A percentile compares a stretch with the other conserved stretches of the same genome.
phyloP scores from a whole-genome alignment of 2,888 invertebrate species.

The Hemicrepidius hirtus region DNA sequence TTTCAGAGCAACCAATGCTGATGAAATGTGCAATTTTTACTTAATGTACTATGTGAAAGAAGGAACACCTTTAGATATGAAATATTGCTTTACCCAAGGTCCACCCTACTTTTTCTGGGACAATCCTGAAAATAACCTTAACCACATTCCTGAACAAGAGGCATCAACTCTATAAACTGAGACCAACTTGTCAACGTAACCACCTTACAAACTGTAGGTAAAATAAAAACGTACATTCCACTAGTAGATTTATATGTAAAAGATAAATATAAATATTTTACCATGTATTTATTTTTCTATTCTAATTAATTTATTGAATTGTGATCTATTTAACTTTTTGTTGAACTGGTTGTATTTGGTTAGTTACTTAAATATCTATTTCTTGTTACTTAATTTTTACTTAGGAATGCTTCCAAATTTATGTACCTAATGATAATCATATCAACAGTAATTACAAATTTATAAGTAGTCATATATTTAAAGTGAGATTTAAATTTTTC shows the following conservation, averaged over 20 bases:
- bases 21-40: slow-evolving; percentile 98
- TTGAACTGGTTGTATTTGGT: slow-evolving; percentile 15
- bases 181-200: slow-evolving; percentile 33
- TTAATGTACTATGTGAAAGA: slow-evolving; percentile 93
- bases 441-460: slow-evolving; percentile 28
- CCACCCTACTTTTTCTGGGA: slow-evolving; percentile 92
- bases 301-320: slow-evolving; percentile 5
- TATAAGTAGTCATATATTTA: slow-evolving; percentile 18
- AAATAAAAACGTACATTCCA: slow-evolving; percentile 41
- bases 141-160: slow-evolving; percentile 84
- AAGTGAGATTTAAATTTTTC: slow-evolving; percentile 17
- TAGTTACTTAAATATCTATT: slow-evolving; percentile 6
- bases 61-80: slow-evolving; percentile 82
- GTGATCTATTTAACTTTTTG: slow-evolving; percentile 14
- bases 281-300: slow-evolving; percentile 24
- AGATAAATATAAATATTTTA: slow-evolving; percentile 12
- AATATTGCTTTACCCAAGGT: slow-evolving; percentile 89
- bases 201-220: slow-evolving; percentile 1
- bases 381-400: slow-evolving; percentile 9
- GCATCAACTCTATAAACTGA: slow-evolving; percentile 75
- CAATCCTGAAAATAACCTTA: slow-evolving; percentile 77
- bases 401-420: slow-evolving; percentile 7
- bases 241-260: slow-evolving; percentile 29
- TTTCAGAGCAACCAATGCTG: slow-evolving; percentile 84
- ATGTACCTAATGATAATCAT: slow-evolving; percentile 40